Percentiles rank a stretch among this genome's conserved stretches.
These are phyloP conservation scores for Cepaea hortensis DNA, from an alignment of 2,888 invertebrate genomes.

Conservation along the genomic window DNA sequence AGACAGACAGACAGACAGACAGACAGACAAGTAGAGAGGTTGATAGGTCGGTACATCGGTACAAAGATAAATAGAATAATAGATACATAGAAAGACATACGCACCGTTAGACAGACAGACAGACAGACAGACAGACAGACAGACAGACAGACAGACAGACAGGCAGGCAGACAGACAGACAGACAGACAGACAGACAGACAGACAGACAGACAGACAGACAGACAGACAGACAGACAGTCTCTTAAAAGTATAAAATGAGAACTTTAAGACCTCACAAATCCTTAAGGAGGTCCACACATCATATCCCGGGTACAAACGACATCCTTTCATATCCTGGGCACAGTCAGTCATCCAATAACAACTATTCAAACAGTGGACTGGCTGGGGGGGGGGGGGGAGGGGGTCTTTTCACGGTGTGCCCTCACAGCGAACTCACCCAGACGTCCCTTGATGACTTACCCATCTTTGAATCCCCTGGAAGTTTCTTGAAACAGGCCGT, in stretches of 20 bases:
- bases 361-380: too few species aligned
- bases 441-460: too few species aligned
- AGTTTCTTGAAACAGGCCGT: too few species aligned
- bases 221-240: background rate
- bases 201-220: background rate
- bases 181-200: conserved; percentile 4
- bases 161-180: background rate
- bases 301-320: too few species aligned
- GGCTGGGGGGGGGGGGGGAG: too few species aligned
- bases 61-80: background rate
- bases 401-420: too few species aligned
- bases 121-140: conserved; percentile 1
- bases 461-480: too few species aligned
- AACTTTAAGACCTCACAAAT: too few species aligned
- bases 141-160: background rate
- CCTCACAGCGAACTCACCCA: too few species aligned
- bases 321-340: too few species aligned
- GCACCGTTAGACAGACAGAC: background rate
- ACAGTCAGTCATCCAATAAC: too few species aligned
- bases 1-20: background rate
- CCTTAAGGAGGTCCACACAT: too few species aligned
- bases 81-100: background rate
- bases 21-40: background rate
- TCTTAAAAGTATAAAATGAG: background rate
- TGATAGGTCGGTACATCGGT: background rate